phyloP scores from a whole-genome alignment of 2,797 vertebrate species.

The Decapterus maruadsi region DNA sequence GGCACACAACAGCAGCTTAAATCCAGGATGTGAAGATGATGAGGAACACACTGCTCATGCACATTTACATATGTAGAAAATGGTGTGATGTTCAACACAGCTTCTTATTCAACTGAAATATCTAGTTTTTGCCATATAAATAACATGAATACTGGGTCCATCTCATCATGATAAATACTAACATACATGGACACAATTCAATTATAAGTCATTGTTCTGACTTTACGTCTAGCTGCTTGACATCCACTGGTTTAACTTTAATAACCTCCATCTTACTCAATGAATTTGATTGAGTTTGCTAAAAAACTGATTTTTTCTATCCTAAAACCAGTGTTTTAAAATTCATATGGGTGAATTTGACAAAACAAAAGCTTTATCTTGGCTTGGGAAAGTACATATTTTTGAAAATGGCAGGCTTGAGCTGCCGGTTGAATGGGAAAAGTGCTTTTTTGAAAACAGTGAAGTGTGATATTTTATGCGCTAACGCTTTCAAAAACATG shows the following conservation, averaged over 20 bases:
- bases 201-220: neutral
- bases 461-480: constrained; percentile 2
- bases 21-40: constrained; percentile 75
- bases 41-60: constrained; percentile 57
- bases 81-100: constrained; percentile 33
- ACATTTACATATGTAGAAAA: constrained; percentile 57
- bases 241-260: constrained; percentile 2
- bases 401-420: constrained; percentile 3
- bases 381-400: neutral
- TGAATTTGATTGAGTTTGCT: neutral
- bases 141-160: too few relatives aligned
- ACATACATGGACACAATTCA: neutral
- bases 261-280: neutral
- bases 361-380: neutral
- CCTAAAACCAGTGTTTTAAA: neutral
- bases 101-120: constrained; percentile 27
- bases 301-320: neutral
- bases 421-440: constrained; percentile 1
- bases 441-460: neutral
- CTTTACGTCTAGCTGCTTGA: neutral
- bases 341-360: neutral
- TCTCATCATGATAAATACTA: neutral
- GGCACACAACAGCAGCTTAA: constrained; percentile 63
- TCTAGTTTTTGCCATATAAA: constrained; percentile 12
- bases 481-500: constrained; percentile 13